Base-by-base conservation (phyloP, 2,797 vertebrate species). In the Cuniculus paca region DNA sequence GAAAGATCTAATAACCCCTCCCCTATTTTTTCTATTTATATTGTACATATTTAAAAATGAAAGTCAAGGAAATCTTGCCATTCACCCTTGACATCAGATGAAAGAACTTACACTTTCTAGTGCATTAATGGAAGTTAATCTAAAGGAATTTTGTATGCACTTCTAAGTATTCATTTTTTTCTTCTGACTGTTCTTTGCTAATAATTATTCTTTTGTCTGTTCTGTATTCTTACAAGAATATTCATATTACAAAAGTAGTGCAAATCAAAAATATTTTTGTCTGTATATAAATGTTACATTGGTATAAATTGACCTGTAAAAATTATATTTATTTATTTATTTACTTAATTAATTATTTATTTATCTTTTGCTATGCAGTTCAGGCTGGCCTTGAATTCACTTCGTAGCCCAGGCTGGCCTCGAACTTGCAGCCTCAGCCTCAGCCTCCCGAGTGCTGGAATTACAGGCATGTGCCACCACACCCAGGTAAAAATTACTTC, bases 221-320 rank as follows among this genome's bases (percentile, higher is more conserved):
- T 87, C 19, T 17, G 9, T 28, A 17, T 31, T 48, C 42, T 75
- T 56, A 52, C 2, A 74, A 68, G 52, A 50, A 34, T n/a, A 58
- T 39, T 90, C n/a, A 54, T 74, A 72, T 24, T 87, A 63, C 19
- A 74, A 74, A 5, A 45, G 70, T 20, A 54, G 31, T 89, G n/a
- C 17, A 88, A 79, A 60, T 96, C 93, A 74, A 86, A 88, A 75
- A 11, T 81, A 56, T 82, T 94, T 61, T 80, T 58, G 24, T 81
- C 19, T 65, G 0, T 58, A 50, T 48, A 34, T 70, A 63, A 74
- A 58, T 89, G 60, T 56, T 8, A 82, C 39, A 58, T 88, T 87
- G 22, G n/a, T 88, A 26, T 84, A 61, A 31, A 85, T 74, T 75
- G 50, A 24, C 6, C 31, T 70, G 45, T 61, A 72, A 74, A 89